phyloP scores from a whole-genome alignment of 1,140 invertebrate species.

The Orius insidiosus region DNA sequence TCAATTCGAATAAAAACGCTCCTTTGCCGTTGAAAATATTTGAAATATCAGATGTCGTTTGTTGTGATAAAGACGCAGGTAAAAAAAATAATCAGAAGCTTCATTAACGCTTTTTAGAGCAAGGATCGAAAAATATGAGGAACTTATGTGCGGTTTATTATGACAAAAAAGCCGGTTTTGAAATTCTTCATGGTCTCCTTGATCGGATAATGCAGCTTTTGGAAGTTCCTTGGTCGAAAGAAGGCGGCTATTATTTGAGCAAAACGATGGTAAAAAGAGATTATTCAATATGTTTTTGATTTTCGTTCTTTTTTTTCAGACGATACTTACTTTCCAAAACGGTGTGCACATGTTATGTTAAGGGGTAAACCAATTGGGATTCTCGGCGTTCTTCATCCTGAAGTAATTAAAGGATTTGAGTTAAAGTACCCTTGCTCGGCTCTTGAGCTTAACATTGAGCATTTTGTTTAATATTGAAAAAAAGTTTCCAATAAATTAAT shows the following conservation, averaged over 20 bases:
- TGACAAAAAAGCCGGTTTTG: constrained; percentile 85
- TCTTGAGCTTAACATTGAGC: constrained; percentile 87
- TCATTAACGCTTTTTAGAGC: not conserved
- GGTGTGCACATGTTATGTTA: constrained; percentile 78
- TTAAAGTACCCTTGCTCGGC: constrained; percentile 76
- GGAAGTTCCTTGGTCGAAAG: constrained; percentile 44
- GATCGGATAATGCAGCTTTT: constrained; percentile 85
- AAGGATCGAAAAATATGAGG: constrained; percentile 75
- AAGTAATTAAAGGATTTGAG: constrained; percentile 78
- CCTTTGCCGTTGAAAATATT: constrained; percentile 90
- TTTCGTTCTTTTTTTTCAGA: constrained; percentile 42
- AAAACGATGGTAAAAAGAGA: constrained; percentile 49
- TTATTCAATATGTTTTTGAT: not conserved
- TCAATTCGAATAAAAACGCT: constrained; percentile 87
- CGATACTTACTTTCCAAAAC: constrained; percentile 74
- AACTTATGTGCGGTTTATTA: constrained; percentile 82
- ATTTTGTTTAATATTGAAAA: constrained; percentile 59
- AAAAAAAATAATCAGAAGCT: constrained; percentile 6
- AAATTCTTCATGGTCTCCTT: constrained; percentile 87
- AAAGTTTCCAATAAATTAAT: too few species aligned
- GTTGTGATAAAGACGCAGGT: constrained; percentile 46
- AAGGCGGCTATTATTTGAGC: constrained; percentile 54
- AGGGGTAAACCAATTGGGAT: constrained; percentile 56
- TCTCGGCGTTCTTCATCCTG: constrained; percentile 86
- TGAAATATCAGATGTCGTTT: constrained; percentile 93